A percentile compares a stretch with the other conserved stretches of the same genome.
These are phyloP conservation scores for Falcaria lacertinaria DNA, from an alignment of 2,888 invertebrate genomes.

Conservation along the genomic window DNA sequence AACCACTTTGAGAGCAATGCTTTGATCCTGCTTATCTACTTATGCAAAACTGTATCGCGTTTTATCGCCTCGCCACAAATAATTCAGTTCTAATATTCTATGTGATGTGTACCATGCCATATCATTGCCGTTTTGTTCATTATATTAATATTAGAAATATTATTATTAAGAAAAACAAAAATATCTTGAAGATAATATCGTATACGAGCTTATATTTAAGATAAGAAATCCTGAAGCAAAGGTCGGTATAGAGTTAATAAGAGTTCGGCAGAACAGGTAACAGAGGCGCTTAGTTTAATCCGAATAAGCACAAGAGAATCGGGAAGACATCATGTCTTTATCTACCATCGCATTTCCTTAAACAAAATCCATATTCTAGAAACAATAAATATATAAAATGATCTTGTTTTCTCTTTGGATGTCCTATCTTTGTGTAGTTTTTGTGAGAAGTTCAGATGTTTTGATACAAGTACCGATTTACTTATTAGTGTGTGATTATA, in stretches of 20 bases:
- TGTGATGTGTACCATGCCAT: constrained; percentile 13
- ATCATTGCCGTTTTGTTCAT: too few species aligned
- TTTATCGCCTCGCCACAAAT: constrained; percentile 51
- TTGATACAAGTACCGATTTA: too few species aligned
- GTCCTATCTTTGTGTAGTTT: constrained; percentile 10
- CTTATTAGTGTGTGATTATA: too few species aligned
- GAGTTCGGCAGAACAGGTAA: constrained; percentile 58
- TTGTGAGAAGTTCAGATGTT: too few species aligned
- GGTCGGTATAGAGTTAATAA: constrained; percentile 36
- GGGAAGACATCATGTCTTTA: constrained; percentile 55
- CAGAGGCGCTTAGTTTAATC: constrained; percentile 54
- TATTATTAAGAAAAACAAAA: background rate
- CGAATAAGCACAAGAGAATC: constrained; percentile 53
- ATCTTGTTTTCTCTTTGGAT: constrained; percentile 10
- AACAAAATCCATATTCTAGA: constrained; percentile 39
- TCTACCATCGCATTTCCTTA: constrained; percentile 48
- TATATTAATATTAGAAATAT: background rate
- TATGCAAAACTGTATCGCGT: constrained; percentile 72
- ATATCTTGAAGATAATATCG: constrained; percentile 24
- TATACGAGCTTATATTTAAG: constrained; percentile 44
- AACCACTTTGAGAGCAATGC: constrained; percentile 76
- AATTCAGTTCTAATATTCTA: constrained; percentile 9
- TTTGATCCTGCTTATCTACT: constrained; percentile 73
- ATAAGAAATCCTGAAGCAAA: constrained; percentile 35
- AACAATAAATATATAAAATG: background rate